Percentiles rank a stretch among this genome's conserved stretches.
These are phyloP conservation scores for Pao palembangensis DNA, from an alignment of 2,113 vertebrate species.

Conservation along the genomic window DNA sequence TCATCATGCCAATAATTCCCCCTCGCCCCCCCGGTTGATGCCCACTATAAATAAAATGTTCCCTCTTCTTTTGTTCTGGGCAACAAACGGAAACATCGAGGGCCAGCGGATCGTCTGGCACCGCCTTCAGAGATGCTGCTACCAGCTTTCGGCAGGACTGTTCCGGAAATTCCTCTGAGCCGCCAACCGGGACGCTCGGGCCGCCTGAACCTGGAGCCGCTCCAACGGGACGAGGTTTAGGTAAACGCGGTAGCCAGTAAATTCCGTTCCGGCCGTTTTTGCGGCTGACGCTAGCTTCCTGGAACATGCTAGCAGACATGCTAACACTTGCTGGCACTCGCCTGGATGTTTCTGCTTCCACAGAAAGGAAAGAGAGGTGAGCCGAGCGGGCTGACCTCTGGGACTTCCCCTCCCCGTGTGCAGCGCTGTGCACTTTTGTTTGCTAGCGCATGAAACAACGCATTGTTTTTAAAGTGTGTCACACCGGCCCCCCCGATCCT, in stretches of 20 bases:
- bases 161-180: slow-evolving; percentile 25
- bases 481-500: not conserved
- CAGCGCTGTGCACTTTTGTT: not conserved
- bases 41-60: slow-evolving; percentile 39
- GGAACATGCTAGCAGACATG: too few relatives aligned
- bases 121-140: slow-evolving; percentile 26
- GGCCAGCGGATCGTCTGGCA: slow-evolving; percentile 44
- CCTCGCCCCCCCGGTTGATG: slow-evolving; percentile 15
- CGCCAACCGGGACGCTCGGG: slow-evolving; percentile 26
- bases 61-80: slow-evolving; percentile 47
- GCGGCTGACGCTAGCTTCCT: not conserved
- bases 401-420: slow-evolving; percentile 4
- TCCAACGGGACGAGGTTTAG: not conserved
- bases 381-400: slow-evolving; percentile 6
- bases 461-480: slow-evolving; percentile 7
- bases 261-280: not conserved
- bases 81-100: slow-evolving; percentile 23
- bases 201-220: not conserved
- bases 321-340: slow-evolving; percentile 12
- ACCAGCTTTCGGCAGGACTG: slow-evolving; percentile 8
- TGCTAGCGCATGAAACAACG: too few relatives aligned
- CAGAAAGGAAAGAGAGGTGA: slow-evolving; percentile 7
- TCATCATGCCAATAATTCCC: too few relatives aligned
- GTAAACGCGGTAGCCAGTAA: not conserved
- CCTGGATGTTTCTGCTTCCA: not conserved